Conservation (phyloP, 1,140 invertebrate species). For the Ceratina australensis region DNA sequence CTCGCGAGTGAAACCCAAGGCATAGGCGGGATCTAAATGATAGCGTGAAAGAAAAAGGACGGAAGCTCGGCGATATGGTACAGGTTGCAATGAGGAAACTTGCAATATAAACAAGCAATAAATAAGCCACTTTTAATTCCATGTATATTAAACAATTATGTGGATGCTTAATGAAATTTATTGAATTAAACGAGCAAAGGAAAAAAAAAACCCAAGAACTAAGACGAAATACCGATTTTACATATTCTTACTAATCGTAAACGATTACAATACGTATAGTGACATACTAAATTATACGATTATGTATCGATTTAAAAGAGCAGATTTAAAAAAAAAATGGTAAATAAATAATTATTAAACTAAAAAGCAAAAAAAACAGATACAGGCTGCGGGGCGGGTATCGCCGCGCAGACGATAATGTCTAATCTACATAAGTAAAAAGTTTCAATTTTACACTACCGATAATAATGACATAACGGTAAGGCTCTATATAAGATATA, state of each 20-base stretch:
- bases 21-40: conserved; percentile 29
- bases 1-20: conserved; percentile 45
- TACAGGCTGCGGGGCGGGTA: conserved; percentile 47
- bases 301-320: conserved; percentile 74
- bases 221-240: conserved; percentile 78
- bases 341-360: conserved; percentile 65
- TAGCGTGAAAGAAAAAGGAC: conserved; percentile 42
- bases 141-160: conserved; percentile 78
- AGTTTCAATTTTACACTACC: conserved; percentile 80
- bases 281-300: conserved; percentile 77
- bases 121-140: conserved; percentile 78
- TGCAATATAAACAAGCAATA: conserved; percentile 80
- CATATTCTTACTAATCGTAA: conserved; percentile 80
- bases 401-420: conserved; percentile 70
- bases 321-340: conserved; percentile 63
- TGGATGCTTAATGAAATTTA: conserved; percentile 77
- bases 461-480: conserved; percentile 79
- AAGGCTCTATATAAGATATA: conserved; percentile 77
- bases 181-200: conserved; percentile 70
- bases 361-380: conserved; percentile 57
- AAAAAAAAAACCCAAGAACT: conserved; percentile 60
- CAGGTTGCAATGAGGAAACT: conserved; percentile 73
- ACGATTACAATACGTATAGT: conserved; percentile 77
- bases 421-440: conserved; percentile 77
- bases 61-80: conserved; percentile 68